Evolutionary conservation across 2,888 invertebrate species (phyloP), one percentile per base, ranked within the genome.

Genomic region (Aplocera efformata): DNA sequence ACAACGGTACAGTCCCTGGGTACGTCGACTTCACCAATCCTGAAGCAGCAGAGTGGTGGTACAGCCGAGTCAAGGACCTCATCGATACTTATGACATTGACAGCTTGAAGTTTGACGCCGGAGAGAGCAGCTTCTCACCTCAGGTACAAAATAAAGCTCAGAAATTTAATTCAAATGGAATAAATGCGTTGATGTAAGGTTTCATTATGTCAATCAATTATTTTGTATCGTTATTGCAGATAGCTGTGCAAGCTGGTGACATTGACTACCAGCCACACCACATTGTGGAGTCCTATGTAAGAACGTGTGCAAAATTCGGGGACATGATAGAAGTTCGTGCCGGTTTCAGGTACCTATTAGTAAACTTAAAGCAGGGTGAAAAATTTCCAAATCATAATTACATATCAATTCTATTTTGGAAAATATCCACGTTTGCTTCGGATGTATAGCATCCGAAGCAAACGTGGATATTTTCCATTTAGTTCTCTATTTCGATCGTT

Each of bases 71-170:
- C 10, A 84, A 74, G 47, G 62, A 63, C 5, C 60, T 97, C 3
- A 79, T 91, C 43, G 75, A 82, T 0, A 79, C 88, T 5, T 90
- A 91, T 33, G 92, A 91, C 1, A 90, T 96, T 9, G 93, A 94
- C 55, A 92, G 93, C 50, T 93, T 94, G 56, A 95, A 95, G 75
- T 95, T 95, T 63, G 95, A 96, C 60, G 95, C 94, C 13, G 96
- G 95, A 7, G 95, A 95, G 72, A 83, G 88, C 10, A 90, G 91
- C 39, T 94, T 90, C 82, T 71, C 91, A 0, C 93, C 93, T 1
- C 88, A 91, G 72, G 88, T 91, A 29, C 10, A 3, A 21, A 10
- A 6, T 1, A 5, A 42, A 41, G 34, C 7, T 5, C 2, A 21
- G n/a, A n/a, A n/a, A n/a, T 2, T 27, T 23, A 17, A 22, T 0